Evolutionary conservation across 2,888 invertebrate genomes (phyloP).

Genomic region (Caenorhabditis imperialis): DNA sequence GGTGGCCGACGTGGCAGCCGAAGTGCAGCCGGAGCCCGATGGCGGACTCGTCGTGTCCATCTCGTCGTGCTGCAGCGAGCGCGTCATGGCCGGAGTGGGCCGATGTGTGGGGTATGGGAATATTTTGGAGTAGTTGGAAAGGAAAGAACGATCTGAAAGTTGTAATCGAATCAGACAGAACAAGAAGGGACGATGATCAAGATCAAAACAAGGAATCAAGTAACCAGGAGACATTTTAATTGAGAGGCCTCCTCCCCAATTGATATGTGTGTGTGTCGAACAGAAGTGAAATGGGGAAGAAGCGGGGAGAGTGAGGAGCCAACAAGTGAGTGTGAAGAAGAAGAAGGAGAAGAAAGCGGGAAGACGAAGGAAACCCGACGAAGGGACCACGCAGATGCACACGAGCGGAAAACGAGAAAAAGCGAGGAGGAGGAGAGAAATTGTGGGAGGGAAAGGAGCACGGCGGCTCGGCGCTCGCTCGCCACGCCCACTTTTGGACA

Average conservation of each 20-base stretch:
- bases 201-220: not conserved
- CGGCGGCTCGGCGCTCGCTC: conserved; percentile 15
- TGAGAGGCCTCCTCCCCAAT: too few relatives aligned
- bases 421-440: conserved; percentile 14
- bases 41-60: conserved; percentile 42
- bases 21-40: conserved; percentile 11
- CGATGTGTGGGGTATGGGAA: conserved; percentile 39
- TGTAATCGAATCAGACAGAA: not conserved
- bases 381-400: conserved; percentile 49
- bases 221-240: too few relatives aligned
- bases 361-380: not conserved
- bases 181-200: conserved; percentile 25
- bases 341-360: conserved; percentile 29
- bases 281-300: conserved; percentile 10
- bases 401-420: conserved; percentile 49
- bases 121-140: conserved; percentile 20
- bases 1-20: conserved; percentile 23
- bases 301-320: conserved; percentile 12
- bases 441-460: conserved; percentile 19
- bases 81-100: too few relatives aligned
- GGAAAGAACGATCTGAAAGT: conserved; percentile 1
- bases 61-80: conserved; percentile 31
- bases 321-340: conserved; percentile 33
- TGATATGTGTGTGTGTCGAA: too few relatives aligned
- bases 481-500: conserved; percentile 41